Base-by-base conservation (phyloP, 2,797 vertebrate genomes). In the Lithobates sylvaticus region DNA sequence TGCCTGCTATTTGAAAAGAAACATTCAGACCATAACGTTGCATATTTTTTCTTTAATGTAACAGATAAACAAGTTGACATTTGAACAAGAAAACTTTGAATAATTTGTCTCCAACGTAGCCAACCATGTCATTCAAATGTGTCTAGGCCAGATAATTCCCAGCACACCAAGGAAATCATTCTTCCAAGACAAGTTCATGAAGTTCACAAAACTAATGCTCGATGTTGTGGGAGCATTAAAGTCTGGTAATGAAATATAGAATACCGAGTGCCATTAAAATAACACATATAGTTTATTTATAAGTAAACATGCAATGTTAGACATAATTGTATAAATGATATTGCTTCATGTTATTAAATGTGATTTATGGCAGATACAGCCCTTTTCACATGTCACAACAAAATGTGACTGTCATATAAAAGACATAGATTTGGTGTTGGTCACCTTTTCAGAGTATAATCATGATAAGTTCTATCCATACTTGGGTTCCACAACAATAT, bases 41-140 rank as follows among this genome's bases (percentile, higher is more conserved):
- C 81, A 75, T 75, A n/a, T 50, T 68, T 75, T 58, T 75, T 9
- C 26, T 83, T 39, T 44, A 75, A 76, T 83, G 72, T 75, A 32
- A 69, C 39, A 84, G 83, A 77, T 77, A 78, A 84, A 78, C 83
- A 84, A 61, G 75, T 73, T 84, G 42, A 69, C 67, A 77, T 78
- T 84, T 78, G 32, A 71, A 61, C 9, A 65, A 26, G 61, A 26
- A 78, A 73, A 64, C 50, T 78, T 68, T 58, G 73, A 72, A 84
- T 78, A 84, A 84, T 42, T 64, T 78, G 29, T 69, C 69, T 78
- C 34, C 72, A 65, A 78, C 47, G 76, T 34, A 84, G 47, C 27
- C 76, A 72, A 69, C 34, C 68, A 58, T 72, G 68, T 34, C 83
- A 72, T 64, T 84, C 76, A 78, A 65, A 64, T 39, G 47, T 78